phyloP scores from a whole-genome alignment of 64 coral and sea anemone species.

The Astreopora myriophthalma region DNA sequence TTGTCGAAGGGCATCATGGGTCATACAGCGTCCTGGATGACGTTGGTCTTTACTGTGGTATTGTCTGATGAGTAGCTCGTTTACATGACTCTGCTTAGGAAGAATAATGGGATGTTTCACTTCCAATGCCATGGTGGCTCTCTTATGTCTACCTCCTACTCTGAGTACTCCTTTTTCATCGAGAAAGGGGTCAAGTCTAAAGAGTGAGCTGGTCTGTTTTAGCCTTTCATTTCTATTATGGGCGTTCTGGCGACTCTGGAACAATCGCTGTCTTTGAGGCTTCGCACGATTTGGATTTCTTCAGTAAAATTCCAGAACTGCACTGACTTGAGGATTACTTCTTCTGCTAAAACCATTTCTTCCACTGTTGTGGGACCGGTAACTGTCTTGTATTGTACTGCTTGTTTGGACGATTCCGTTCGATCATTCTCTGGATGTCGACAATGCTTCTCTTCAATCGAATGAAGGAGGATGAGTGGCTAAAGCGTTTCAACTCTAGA shows the following conservation, averaged over 20 bases:
- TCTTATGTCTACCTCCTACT: background rate
- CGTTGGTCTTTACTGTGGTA: background rate
- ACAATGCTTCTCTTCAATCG: slow-evolving; percentile 21
- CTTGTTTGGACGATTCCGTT: slow-evolving; percentile 21
- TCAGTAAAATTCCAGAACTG: slow-evolving; percentile 4
- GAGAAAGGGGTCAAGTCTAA: slow-evolving; percentile 8
- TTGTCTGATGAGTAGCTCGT: slow-evolving; percentile 19
- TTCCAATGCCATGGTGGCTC: background rate
- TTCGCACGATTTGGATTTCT: background rate
- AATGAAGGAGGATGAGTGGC: background rate
- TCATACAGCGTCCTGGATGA: slow-evolving; percentile 29
- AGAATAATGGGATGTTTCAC: slow-evolving; percentile 1
- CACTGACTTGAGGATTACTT: slow-evolving; percentile 20
- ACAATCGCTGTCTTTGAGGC: slow-evolving; percentile 5
- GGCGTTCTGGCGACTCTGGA: slow-evolving; percentile 17
- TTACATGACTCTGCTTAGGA: slow-evolving; percentile 52
- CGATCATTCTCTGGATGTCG: slow-evolving; percentile 33
- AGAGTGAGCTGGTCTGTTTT: background rate
- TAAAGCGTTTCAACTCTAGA: background rate
- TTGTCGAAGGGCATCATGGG: slow-evolving; percentile 31
- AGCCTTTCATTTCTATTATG: slow-evolving; percentile 25
- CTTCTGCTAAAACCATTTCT: slow-evolving; percentile 38
- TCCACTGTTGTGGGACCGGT: background rate
- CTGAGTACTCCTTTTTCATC: background rate
- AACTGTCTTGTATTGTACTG: slow-evolving; percentile 8